Base-by-base conservation (phyloP, 2,113 vertebrate genomes). In the Coregonus clupeaformis region DNA sequence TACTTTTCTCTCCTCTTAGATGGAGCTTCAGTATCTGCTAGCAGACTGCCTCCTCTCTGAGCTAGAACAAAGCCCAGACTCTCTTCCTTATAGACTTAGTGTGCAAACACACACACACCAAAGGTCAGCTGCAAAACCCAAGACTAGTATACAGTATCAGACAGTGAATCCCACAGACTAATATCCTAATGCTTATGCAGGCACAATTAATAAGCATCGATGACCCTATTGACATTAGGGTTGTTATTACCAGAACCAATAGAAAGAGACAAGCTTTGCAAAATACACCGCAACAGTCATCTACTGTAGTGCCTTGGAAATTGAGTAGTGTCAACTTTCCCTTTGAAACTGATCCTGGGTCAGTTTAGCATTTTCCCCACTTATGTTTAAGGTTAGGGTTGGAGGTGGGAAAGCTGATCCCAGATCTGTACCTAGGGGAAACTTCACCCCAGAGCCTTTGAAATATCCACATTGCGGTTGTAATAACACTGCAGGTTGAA, bases 21-120 rank as follows among this genome's bases (percentile, higher is more conserved):
- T 7, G 27, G 65, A 62, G 32, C 22, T 42, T 11, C 7, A 42
- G 36, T 9, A 22, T 9, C 52, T 25, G 66, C 74, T 55, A 29
- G 49, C 55, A 0, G 13, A 22, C 13, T 45, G 52, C 32, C 9
- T 69, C 27, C 30, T 24, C 18, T 14, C 64, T 68, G 5, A 45
- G 30, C 20, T 64, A 5, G 42, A 75, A 63, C 74, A 75, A 24
- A 69, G 49, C 22, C 67, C n/a, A 20, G 32, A 36, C 29, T 36
- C 29, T 67, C 29, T 68, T 16, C 65, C 32, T 68, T 30, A n/a
- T 42, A 42, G 29, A 68, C 22, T 68, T 32, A 42, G 32, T 30
- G 29, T 29, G 25, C 2, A n/a, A n/a, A n/a, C 68, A 42, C 29
- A 52, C 16, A 64, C 27, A 71, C 65, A 68, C 63, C 25, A 9